A percentile compares a stretch with the other conserved stretches of the same genome.
phyloP scores from a whole-genome alignment of 2,888 invertebrate species.

The Didymodactylos carnosus region DNA sequence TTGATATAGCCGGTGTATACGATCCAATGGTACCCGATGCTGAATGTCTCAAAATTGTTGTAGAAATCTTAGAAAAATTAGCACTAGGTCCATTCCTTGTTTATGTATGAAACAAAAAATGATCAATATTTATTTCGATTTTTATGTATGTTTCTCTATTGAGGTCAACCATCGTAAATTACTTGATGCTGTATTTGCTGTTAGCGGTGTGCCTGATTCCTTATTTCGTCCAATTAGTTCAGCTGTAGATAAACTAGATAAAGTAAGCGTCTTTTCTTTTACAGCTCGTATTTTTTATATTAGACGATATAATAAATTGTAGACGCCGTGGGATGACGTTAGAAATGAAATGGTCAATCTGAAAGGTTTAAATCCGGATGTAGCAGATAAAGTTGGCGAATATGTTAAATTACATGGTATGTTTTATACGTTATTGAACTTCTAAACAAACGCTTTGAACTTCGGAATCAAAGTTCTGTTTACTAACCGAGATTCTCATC shows the following conservation, averaged over 20 bases:
- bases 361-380: constrained; percentile 57
- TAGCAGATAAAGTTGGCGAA: constrained; percentile 67
- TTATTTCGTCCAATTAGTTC: constrained; percentile 85
- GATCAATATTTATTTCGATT: too few species aligned
- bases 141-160: constrained; percentile 63
- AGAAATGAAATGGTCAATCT: constrained; percentile 61
- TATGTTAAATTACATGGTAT: constrained; percentile 55
- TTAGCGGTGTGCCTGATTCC: constrained; percentile 71
- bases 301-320: constrained; percentile 14
- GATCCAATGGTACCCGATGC: constrained; percentile 92
- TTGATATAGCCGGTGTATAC: constrained; percentile 88
- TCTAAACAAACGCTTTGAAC: too few species aligned
- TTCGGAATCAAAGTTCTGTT: too few species aligned
- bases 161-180: constrained; percentile 78
- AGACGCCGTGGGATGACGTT: constrained; percentile 79
- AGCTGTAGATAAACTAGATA: constrained; percentile 90
- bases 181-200: constrained; percentile 86
- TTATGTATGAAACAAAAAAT: too few species aligned
- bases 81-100: constrained; percentile 44
- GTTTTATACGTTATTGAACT: not conserved
- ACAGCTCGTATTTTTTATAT: not conserved
- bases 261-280: constrained; percentile 41
- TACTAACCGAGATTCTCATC: too few species aligned
- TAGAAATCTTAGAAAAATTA: constrained; percentile 64
- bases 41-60: constrained; percentile 77